Evolutionary conservation across 2,797 vertebrate species (phyloP).

Genomic region (Mus caroli): DNA sequence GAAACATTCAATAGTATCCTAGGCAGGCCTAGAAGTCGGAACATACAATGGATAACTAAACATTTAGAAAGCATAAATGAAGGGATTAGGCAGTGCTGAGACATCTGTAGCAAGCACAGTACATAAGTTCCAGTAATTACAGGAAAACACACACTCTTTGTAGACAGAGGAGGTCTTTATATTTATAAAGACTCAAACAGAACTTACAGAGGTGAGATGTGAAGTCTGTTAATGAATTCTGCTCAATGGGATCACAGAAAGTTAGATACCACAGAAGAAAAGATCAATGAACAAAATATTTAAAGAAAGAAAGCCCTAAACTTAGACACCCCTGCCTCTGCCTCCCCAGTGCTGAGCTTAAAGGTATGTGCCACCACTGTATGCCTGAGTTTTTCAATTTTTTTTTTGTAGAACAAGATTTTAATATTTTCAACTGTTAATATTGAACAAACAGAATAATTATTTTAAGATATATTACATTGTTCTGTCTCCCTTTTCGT

Average conservation of each 20-base stretch:
- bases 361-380: neutral
- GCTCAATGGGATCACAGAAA: neutral
- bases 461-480: too few species aligned
- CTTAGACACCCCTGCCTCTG: neutral
- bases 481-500: too few species aligned
- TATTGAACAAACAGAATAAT: too few species aligned
- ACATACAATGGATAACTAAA: neutral
- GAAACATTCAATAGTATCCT: neutral
- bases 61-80: conserved; percentile 10
- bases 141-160: neutral
- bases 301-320: neutral
- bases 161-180: conserved; percentile 13
- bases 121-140: neutral
- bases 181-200: neutral
- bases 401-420: too few species aligned
- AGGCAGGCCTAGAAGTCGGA: neutral
- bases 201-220: neutral
- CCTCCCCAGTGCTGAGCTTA: neutral
- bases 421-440: too few species aligned
- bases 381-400: neutral
- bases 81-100: neutral
- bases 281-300: conserved; percentile 35
- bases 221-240: neutral
- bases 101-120: neutral
- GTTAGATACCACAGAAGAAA: conserved; percentile 8